Base-by-base conservation (phyloP, 2,113 vertebrate species). In the Todiramphus chloris region DNA sequence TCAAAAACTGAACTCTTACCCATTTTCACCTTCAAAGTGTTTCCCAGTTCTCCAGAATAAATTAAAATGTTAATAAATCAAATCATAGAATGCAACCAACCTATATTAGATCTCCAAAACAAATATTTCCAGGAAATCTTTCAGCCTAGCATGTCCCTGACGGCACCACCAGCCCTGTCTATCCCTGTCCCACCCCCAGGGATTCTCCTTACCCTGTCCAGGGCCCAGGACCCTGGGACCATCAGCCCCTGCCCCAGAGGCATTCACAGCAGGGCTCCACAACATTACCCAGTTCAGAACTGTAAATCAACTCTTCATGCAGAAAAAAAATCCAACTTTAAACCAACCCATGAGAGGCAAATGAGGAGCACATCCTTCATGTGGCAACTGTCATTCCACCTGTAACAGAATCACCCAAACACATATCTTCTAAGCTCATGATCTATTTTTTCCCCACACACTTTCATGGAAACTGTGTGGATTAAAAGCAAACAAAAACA, bases 91-190 rank as follows among this genome's bases (percentile, higher is more conserved):
- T 23, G 21, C 1, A 2, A n/a, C 8, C 33, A 9, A 35, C 16
- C 20, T 35, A 10, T 51, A 51, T 2, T 58, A 16, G 18, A 46
- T 41, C 11, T 60, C 23, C 55, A 86, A 37, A 90, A 39, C 4
- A 44, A 64, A 7, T 20, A 67, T 13, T 56, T 6, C 6, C 43
- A 88, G 48, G 67, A 50, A 79, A 31, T 2, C 7, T 76, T 83
- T 43, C 13, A 79, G 8, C 0, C 1, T 3, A 70, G 11, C n/a
- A 51, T 1, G 1, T 55, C 7, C 35, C 43, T 1, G 1, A 59
- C 9, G 14, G 7, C 9, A 46, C 4, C 16, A 27, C 8, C 35
- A 48, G 17, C 12, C 20, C 62, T 37, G 15, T 15, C 24, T 55
- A 27, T 30, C 25, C 33, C 20, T 25, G 19, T 5, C 27, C n/a